Percentiles rank a stretch among this genome's conserved stretches.
These are phyloP conservation scores for Eilema depressum DNA, from an alignment of 2,888 invertebrate genomes.

Conservation along the genomic window DNA sequence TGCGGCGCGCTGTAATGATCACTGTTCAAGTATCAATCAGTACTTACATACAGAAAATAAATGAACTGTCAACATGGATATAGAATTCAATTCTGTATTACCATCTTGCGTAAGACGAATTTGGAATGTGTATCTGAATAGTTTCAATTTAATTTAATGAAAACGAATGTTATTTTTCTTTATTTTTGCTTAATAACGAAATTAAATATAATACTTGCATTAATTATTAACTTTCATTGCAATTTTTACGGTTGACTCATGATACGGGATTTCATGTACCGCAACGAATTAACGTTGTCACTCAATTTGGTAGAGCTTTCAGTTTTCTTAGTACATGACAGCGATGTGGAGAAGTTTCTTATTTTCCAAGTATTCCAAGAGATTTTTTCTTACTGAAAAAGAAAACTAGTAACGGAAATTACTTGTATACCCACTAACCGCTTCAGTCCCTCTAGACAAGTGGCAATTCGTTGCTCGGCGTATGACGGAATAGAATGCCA, in stretches of 20 bases:
- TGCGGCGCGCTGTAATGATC: slow-evolving; percentile 4
- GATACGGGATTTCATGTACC: neutral
- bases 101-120: neutral
- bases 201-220: neutral
- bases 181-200: neutral
- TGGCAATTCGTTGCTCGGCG: no score
- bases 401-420: no score
- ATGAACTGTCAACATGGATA: slow-evolving; percentile 3
- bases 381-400: no score
- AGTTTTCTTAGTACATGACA: neutral
- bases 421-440: no score
- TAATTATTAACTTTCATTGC: neutral
- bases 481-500: no score
- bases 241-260: neutral
- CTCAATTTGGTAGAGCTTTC: neutral
- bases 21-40: neutral
- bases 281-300: neutral
- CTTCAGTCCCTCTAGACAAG: no score
- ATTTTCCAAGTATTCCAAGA: no score
- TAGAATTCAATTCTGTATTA: slow-evolving; percentile 5
- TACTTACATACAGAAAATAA: slow-evolving; percentile 22
- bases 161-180: neutral
- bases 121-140: slow-evolving; percentile 1
- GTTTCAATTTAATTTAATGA: slow-evolving; percentile 3
- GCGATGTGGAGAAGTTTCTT: neutral